Base-by-base conservation (phyloP, 1,140 invertebrate species). In the Asbolus verrucosus region DNA sequence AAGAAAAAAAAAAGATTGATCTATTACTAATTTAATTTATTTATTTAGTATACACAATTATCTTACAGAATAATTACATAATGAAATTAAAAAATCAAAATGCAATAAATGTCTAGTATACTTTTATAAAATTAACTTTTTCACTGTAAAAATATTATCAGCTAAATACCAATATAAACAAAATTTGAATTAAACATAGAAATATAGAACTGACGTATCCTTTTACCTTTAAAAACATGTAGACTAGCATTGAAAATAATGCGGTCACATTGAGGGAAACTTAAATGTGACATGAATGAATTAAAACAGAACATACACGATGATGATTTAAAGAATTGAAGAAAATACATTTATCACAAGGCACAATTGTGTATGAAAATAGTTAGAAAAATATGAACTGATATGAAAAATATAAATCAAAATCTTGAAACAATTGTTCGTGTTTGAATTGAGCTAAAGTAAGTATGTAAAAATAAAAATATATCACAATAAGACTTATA, bases 341-440 rank as follows among this genome's bases (percentile, higher is more conserved):
- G 66, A 72, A 74, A 72, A 74, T 73, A 65, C 41, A 70, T 73
- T 71, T 68, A 71, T 71, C 69, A 71, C 69, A 73, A 73, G 72
- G 72, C 72, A 73, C 72, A 39, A 43, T n/a, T 31, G 72, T 73
- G 65, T 65, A 33, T 46, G 41, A 67, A 73, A 73, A 73, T 19
- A 66, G 18, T 60, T 73, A 70, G 16, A 66, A 62, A 70, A 72
- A 72, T 65, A 69, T 68, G 43, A 38, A 60, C 33, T 65, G 54
- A 63, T 59, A 61, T 70, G 66, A 66, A n/a, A 36, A 31, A 60
- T 69, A 66, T 50, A 73, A 63, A 69, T 59, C 31, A 69, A 65
- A 59, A 46, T 39, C 16, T 41, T 27, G 3, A 61, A 71, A 50
- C 16, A 67, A 59, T n/a, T 18, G 16, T 31, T 61, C 14, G 27